Percentiles rank a stretch among this genome's conserved stretches.
phyloP scores from a whole-genome alignment of 2,113 vertebrate species.

The Xyliphius kryptos region DNA sequence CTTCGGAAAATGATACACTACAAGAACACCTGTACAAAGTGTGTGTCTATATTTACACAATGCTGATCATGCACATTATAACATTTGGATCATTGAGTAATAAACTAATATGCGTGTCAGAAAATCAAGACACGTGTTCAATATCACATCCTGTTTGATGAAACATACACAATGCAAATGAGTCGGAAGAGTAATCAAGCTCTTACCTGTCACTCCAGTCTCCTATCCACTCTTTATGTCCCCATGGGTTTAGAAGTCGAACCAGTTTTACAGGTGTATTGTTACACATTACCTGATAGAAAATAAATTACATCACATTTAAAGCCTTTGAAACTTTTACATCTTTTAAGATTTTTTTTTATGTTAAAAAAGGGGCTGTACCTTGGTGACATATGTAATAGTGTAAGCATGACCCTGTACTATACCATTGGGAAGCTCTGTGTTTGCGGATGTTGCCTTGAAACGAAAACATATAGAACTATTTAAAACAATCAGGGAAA shows the following conservation, averaged over 20 bases:
- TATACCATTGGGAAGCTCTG: slow-evolving; percentile 57
- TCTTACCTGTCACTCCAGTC: slow-evolving; percentile 67
- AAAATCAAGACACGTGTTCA: too few species aligned
- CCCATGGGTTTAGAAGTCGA: slow-evolving; percentile 65
- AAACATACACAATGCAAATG: too few species aligned
- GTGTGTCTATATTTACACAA: too few species aligned
- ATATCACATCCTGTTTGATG: too few species aligned
- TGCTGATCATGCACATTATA: too few species aligned
- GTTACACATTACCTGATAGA: slow-evolving; percentile 54
- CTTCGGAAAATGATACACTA: too few species aligned
- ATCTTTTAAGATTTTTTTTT: too few species aligned
- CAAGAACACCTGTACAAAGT: too few species aligned
- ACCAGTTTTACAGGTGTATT: slow-evolving; percentile 56
- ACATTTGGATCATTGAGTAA: too few species aligned
- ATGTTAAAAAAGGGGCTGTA: slow-evolving; percentile 34
- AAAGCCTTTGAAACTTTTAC: too few species aligned
- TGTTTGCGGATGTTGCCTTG: slow-evolving; percentile 51
- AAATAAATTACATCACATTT: neutral
- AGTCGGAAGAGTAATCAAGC: neutral
- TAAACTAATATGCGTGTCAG: too few species aligned
- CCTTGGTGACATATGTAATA: slow-evolving; percentile 72
- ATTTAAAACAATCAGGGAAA: neutral
- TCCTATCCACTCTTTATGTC: slow-evolving; percentile 62
- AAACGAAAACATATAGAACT: neutral
- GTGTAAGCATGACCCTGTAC: slow-evolving; percentile 74